These are phyloP conservation scores for Crotalus horridus DNA, from an alignment of 2,113 vertebrate species.

Conservation along the genomic window DNA sequence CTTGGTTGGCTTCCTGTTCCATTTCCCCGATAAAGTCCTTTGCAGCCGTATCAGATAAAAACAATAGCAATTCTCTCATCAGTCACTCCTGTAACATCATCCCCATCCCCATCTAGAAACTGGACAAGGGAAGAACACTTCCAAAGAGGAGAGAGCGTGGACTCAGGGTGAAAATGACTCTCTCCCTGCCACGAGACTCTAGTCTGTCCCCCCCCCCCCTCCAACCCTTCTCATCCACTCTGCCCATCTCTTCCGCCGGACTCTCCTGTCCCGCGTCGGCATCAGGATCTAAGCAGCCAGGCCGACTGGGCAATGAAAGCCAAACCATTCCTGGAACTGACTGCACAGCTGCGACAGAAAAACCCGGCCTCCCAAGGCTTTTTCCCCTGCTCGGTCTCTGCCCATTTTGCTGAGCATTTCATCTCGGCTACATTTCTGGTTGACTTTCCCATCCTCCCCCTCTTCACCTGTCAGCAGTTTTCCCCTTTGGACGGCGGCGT, in stretches of 20 bases:
- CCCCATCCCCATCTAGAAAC: neutral
- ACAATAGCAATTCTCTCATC: neutral
- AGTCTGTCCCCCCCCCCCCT: neutral
- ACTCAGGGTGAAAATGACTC: neutral
- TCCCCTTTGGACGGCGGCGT: neutral
- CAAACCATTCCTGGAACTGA: conserved; percentile 6
- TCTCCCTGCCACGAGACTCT: neutral
- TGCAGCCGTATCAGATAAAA: neutral
- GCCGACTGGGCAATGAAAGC: neutral
- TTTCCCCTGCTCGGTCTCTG: neutral
- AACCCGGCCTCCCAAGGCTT: conserved; percentile 8
- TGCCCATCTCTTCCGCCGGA: neutral
- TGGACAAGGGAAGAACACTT: conserved; percentile 7
- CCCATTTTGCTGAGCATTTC: conserved; percentile 12
- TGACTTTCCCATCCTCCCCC: conserved; percentile 1
- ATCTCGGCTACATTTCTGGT: conserved; percentile 18
- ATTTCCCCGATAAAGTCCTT: conserved; percentile 6
- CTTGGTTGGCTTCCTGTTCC: neutral
- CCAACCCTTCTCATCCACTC: neutral
- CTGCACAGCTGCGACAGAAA: conserved; percentile 44
- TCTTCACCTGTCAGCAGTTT: conserved; percentile 35
- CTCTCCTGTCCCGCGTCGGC: conserved; percentile 42
- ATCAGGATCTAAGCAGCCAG: conserved; percentile 2
- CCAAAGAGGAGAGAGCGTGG: neutral
- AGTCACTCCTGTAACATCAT: neutral